Percentiles rank a stretch among this genome's conserved stretches.
Evolutionary conservation across 2,113 vertebrate species (phyloP).

Genomic region (Vulpes ferrilata): DNA sequence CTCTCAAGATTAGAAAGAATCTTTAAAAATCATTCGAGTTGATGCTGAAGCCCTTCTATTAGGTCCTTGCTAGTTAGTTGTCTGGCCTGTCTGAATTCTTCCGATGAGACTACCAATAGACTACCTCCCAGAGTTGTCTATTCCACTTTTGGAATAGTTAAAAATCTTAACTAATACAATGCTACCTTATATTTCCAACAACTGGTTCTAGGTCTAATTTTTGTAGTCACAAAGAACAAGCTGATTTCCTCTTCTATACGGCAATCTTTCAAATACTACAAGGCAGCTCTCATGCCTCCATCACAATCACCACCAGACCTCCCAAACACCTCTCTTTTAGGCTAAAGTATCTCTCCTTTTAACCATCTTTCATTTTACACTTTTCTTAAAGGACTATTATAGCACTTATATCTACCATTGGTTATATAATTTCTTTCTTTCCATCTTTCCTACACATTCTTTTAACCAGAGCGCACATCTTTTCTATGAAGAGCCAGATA

Average conservation of each 20-base stretch:
- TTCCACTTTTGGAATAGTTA: neutral
- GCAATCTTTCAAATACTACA: neutral
- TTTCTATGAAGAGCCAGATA: neutral
- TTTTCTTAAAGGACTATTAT: neutral
- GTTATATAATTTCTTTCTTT: neutral
- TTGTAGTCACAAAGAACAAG: neutral
- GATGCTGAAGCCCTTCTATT: conserved; percentile 9
- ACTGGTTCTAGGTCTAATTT: neutral
- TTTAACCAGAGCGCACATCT: neutral
- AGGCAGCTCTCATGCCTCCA: neutral
- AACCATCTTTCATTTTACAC: neutral
- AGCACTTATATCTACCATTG: neutral
- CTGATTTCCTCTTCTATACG: neutral
- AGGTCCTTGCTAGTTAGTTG: neutral
- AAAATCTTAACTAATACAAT: conserved; percentile 21
- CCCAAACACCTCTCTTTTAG: neutral
- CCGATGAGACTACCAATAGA: neutral
- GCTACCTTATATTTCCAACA: conserved; percentile 38
- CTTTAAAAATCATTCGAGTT: conserved; percentile 39
- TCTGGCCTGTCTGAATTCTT: neutral
- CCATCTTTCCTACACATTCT: neutral
- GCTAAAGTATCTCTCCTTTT: conserved; percentile 3
- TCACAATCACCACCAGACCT: neutral
- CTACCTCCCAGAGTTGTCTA: neutral
- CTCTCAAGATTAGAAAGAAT: conserved; percentile 8